Percentiles rank a stretch among this genome's conserved stretches.
phyloP scores from a whole-genome alignment of 2,888 invertebrate species.

The Morpho deidamia region DNA sequence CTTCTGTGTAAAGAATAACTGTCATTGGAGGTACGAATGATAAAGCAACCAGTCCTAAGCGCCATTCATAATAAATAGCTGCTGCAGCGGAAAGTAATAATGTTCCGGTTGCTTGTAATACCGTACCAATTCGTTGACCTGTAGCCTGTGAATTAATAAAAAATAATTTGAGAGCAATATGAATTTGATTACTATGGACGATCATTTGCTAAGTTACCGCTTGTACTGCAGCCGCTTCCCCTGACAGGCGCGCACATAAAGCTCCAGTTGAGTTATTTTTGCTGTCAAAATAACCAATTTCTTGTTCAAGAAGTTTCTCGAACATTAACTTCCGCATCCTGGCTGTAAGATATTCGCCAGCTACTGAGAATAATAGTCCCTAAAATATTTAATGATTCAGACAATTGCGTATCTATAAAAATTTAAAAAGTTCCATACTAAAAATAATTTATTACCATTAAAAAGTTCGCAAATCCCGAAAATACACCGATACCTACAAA shows the following conservation, averaged over 20 bases:
- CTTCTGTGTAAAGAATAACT: slow-evolving; percentile 81
- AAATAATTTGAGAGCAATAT: not conserved
- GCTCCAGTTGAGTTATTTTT: slow-evolving; percentile 86
- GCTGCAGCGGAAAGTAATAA: slow-evolving; percentile 80
- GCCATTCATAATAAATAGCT: slow-evolving; percentile 85
- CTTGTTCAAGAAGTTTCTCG: slow-evolving; percentile 83
- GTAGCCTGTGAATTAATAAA: slow-evolving; percentile 71
- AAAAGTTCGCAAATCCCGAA: slow-evolving; percentile 81
- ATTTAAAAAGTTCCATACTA: not conserved
- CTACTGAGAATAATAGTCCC: slow-evolving; percentile 47
- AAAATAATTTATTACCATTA: slow-evolving; percentile 69
- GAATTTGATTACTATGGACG: no score
- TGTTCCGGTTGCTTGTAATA: slow-evolving; percentile 85
- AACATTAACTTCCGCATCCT: slow-evolving; percentile 83
- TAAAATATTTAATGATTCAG: not conserved
- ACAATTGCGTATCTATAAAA: not conserved
- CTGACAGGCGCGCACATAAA: slow-evolving; percentile 84
- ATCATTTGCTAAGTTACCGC: slow-evolving; percentile 77
- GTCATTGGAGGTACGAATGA: slow-evolving; percentile 85
- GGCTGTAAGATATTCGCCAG: slow-evolving; percentile 88
- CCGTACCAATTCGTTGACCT: slow-evolving; percentile 87
- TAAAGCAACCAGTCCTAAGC: slow-evolving; percentile 84
- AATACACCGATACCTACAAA: slow-evolving; percentile 83
- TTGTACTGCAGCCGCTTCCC: slow-evolving; percentile 88
- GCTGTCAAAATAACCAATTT: slow-evolving; percentile 86